These are phyloP conservation scores for Cygnus olor DNA, from an alignment of 2,797 vertebrate species.

Conservation along the genomic window DNA sequence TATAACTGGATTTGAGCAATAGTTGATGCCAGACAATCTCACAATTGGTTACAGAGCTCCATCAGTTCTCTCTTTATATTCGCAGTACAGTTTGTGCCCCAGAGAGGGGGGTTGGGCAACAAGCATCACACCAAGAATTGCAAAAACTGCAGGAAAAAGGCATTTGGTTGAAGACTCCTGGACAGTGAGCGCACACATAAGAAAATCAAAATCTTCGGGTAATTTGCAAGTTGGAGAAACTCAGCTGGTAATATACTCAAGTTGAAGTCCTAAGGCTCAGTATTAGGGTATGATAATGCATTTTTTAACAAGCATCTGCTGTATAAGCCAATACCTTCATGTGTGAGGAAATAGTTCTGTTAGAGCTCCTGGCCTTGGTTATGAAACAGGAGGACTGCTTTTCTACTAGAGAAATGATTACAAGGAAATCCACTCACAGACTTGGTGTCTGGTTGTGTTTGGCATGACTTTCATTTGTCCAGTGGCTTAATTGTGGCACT, in stretches of 20 bases:
- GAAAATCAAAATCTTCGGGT: neutral
- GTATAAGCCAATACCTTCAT: neutral
- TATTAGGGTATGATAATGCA: neutral
- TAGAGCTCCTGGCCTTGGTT: neutral
- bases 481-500: neutral
- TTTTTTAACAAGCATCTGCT: neutral
- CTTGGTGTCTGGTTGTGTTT: neutral
- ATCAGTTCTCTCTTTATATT: neutral
- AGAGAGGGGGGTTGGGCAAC: neutral
- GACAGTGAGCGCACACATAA: neutral
- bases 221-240: neutral
- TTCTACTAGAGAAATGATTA: neutral
- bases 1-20: conserved; percentile 43
- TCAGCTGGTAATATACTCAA: neutral
- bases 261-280: neutral
- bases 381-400: neutral
- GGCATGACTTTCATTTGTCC: neutral
- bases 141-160: neutral
- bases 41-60: neutral
- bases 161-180: neutral
- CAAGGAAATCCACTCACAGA: neutral
- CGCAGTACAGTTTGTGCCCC: conserved; percentile 27
- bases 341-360: neutral
- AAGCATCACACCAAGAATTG: neutral
- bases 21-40: conserved; percentile 35